Evolutionary conservation across 2,888 invertebrate species (phyloP).

Genomic region (Tanypteryx hageni): DNA sequence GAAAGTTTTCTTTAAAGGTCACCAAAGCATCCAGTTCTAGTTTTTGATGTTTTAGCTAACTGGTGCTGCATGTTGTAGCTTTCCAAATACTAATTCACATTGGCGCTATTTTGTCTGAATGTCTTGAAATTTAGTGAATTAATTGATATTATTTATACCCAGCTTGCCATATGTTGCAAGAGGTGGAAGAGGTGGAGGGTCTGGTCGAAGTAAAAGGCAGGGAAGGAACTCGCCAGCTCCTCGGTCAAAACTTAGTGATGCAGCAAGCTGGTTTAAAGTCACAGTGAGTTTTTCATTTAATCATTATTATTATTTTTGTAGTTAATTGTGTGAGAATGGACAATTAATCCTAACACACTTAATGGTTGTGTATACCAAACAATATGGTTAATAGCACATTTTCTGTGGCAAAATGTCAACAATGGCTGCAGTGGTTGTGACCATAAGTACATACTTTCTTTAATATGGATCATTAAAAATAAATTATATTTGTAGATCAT

Average conservation of each 20-base stretch:
- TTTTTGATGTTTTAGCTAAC: not conserved
- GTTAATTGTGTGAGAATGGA: not conserved
- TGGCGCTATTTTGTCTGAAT: not conserved
- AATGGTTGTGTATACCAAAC: too few relatives aligned
- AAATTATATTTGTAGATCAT: too few relatives aligned
- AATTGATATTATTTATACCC: conserved; percentile 49
- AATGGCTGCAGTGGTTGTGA: not conserved
- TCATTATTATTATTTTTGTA: conserved; percentile 34
- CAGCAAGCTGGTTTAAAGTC: conserved; percentile 85
- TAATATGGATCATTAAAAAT: too few relatives aligned
- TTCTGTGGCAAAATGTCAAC: not conserved
- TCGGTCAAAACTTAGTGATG: conserved; percentile 73
- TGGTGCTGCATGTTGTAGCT: not conserved
- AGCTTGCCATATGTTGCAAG: conserved; percentile 71
- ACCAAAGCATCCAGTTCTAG: conserved; percentile 28
- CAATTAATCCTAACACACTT: not conserved
- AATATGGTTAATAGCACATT: too few relatives aligned
- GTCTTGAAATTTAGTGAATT: not conserved
- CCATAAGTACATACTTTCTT: not conserved
- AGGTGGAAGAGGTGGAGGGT: conserved; percentile 73
- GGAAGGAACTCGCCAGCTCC: conserved; percentile 73
- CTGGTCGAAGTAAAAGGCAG: conserved; percentile 75
- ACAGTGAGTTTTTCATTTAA: conserved; percentile 74
- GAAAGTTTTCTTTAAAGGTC: conserved; percentile 18
- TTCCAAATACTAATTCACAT: not conserved